Conservation (phyloP, 2,113 vertebrate species). For the Zingel zingel region DNA sequence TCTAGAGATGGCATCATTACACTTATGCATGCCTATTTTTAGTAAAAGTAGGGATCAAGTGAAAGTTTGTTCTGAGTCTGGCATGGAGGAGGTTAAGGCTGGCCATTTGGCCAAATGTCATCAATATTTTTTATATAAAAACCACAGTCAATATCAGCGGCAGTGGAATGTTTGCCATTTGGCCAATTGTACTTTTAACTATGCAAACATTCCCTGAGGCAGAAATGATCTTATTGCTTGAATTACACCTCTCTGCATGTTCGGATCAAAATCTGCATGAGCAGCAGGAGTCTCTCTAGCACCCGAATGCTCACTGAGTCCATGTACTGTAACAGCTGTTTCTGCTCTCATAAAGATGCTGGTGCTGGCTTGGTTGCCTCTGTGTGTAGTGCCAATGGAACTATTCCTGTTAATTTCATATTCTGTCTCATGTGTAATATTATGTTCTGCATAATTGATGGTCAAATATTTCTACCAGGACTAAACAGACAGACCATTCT, state of each 20-base stretch:
- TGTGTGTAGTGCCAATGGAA: neutral
- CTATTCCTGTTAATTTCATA: too few relatives aligned
- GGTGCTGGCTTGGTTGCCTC: neutral
- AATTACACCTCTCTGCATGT: neutral
- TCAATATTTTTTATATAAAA: neutral
- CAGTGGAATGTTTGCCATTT: conserved; percentile 13
- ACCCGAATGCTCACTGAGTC: neutral
- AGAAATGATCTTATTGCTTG: conserved; percentile 4
- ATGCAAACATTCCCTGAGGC: conserved; percentile 15
- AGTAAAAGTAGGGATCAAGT: neutral
- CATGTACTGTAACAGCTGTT: neutral
- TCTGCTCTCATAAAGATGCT: neutral
- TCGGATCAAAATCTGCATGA: neutral
- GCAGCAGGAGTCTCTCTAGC: neutral
- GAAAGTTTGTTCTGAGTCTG: neutral
- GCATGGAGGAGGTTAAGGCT: neutral
- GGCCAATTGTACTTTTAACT: conserved; percentile 10
- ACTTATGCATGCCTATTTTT: neutral
- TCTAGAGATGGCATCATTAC: neutral
- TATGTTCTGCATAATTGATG: too few relatives aligned
- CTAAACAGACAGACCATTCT: too few relatives aligned
- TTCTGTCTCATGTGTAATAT: too few relatives aligned
- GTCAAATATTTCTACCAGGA: too few relatives aligned
- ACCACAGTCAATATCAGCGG: conserved; percentile 3
- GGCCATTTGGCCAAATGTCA: neutral